Evolutionary conservation across 1,140 invertebrate species (phyloP), one percentile per base, ranked within the genome.

Genomic region (Elymnias hypermnestra): DNA sequence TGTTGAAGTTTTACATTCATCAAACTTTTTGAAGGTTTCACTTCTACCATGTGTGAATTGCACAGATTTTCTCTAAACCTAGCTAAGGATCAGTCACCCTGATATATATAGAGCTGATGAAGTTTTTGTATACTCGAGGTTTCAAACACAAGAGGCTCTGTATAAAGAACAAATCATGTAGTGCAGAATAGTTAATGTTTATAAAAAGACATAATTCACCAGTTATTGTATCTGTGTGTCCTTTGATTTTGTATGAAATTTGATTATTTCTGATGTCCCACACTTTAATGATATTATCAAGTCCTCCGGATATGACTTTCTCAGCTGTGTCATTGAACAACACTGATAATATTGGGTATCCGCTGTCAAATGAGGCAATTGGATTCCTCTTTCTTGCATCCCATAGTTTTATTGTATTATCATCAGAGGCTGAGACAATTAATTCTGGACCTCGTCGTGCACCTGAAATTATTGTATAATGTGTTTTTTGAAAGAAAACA

Each of bases 241-340:
- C 93, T 62, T 92, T 90, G 68, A 99, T 88, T 61, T 90, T 92
- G 72, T 98, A 97, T 0, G 97, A 73, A 19, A 98, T 83, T 41
- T 93, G 91, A 76, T 96, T 95, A 74, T 96, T 98, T 35, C 98
- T 89, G 12, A 99, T 87, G 84, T 99, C 98, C 98, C 98, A 99
- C 1, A 98, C 94, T 90, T 99, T 99, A 3, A 99, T 91, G 45
- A 98, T 94, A 86, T 99, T 99, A 78, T 99, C 98, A 35, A 99
- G 95, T 2, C 98, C 98, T 23, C 94, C 97, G 31, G 93, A 78
- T 53, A 85, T 78, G 7, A 94, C 88, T 86, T 98, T 96, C 72
- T 99, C 97, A 0, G 96, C 92, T 5, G 96, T 98, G 66, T 99
- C 98, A 77, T 97, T 98, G 75, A 99, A 99, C 5, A 94, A 91